These are phyloP conservation scores for Athene cunicularia DNA, from an alignment of 2,113 vertebrate species.

Conservation along the genomic window DNA sequence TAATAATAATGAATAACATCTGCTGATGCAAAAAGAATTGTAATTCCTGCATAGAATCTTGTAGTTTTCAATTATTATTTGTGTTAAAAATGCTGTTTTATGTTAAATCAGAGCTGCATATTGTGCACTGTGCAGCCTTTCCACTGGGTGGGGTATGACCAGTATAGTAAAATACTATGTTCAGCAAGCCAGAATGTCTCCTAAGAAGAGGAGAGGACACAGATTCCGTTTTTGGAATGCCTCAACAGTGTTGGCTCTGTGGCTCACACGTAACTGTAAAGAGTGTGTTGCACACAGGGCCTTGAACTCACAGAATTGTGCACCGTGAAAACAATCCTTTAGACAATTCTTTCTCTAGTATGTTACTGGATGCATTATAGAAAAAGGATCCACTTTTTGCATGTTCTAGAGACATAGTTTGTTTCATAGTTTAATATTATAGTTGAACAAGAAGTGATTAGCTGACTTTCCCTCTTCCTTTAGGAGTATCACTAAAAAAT, in stretches of 20 bases:
- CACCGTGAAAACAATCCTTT: background rate
- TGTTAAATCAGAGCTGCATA: background rate
- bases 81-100: background rate
- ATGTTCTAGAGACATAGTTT: background rate
- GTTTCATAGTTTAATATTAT: background rate
- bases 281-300: background rate
- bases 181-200: background rate
- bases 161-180: rapidly evolving
- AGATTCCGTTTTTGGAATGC: rapidly evolving
- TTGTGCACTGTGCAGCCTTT: background rate
- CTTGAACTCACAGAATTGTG: background rate
- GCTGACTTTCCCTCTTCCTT: constrained; percentile 33
- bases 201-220: background rate
- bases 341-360: background rate
- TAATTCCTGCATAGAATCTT: background rate
- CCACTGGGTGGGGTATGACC: background rate
- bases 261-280: background rate
- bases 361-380: background rate
- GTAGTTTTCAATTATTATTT: background rate
- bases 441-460: background rate
- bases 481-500: constrained; percentile 14
- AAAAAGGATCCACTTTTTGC: background rate
- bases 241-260: rapidly evolving
- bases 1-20: background rate
- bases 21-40: background rate